Base-by-base conservation (phyloP, 2,113 vertebrate genomes). In the Syrmaticus mikado region DNA sequence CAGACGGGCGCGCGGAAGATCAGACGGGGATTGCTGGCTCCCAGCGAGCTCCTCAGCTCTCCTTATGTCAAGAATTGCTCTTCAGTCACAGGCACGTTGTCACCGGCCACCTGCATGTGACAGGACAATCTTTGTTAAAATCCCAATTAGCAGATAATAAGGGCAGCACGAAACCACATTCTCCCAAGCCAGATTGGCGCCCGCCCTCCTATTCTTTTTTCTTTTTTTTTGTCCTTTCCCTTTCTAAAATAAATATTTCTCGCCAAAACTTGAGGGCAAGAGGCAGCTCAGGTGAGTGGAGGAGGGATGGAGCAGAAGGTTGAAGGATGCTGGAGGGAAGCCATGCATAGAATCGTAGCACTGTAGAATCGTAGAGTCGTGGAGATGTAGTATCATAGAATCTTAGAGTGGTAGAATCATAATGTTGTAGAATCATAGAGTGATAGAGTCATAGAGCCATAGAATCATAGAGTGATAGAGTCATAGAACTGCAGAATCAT, bases 131-230 rank as follows among this genome's bases (percentile, higher is more conserved):
- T 82, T 91, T 13, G 81, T 87, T 77, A 66, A 92, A 92, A 91
- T 74, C 75, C 91, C 84, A 96, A 95, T 97, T 95, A 96, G 87
- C 81, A 41, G 6, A 55, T 41, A 85, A 94, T 72, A 66, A 89
- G 66, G 19, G 5, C 45, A 66, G 62, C 67, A 22, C 18, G 46
- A 60, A 74, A 41, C 66, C 46, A 27, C 74, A 0, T 52, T 74
- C n/a, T 76, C 25, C 65, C 68, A 24, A 70, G 38, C 48, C 72
- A 74, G 77, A 28, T 5, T 1, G 43, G 52, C 18, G 25, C 70
- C 12, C 7, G 0, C 22, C 67, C 82, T 25, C 25, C 15, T 25
- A 53, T 38, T 34, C 20, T 32, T 55, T 41, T 77, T 28, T 19
- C 12, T 12, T 8, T 16, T 27, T 36, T 52, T 75, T 34, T 28